These are phyloP conservation scores for Porites lobata DNA, from an alignment of 92 coral and sea anemone species.

Conservation along the genomic window DNA sequence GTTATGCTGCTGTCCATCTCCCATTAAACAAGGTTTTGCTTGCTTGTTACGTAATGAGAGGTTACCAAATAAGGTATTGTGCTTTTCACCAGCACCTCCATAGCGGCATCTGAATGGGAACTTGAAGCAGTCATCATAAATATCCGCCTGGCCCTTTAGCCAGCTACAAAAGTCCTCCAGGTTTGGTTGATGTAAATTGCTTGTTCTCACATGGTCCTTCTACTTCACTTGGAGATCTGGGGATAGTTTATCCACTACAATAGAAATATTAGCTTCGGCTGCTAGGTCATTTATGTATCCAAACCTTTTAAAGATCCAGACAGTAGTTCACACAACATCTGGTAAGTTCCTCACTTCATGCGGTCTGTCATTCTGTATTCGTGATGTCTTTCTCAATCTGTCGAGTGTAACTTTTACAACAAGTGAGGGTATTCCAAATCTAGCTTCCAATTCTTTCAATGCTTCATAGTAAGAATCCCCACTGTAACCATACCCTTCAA, in stretches of 20 bases:
- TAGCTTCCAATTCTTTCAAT: constrained; percentile 48
- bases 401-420: constrained; percentile 46
- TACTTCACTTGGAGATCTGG: constrained; percentile 41
- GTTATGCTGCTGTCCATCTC: constrained; percentile 48
- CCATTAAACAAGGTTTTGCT: constrained; percentile 31
- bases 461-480: constrained; percentile 64
- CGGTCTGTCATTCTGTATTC: constrained; percentile 40
- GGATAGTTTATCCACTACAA: constrained; percentile 48
- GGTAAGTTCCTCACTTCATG: constrained; percentile 42
- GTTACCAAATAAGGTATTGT: constrained; percentile 14
- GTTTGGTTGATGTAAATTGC: constrained; percentile 1
- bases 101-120: not conserved
- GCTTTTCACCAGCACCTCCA: constrained; percentile 2
- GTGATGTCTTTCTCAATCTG: constrained; percentile 22
- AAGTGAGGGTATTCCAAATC: constrained; percentile 64
- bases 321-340: constrained; percentile 52
- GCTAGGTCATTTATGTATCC: constrained; percentile 42
- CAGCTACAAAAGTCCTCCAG: constrained; percentile 37
- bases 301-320: constrained; percentile 40
- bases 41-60: not conserved
- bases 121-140: constrained; percentile 54
- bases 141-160: constrained; percentile 50
- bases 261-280: constrained; percentile 48
- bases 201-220: constrained; percentile 25
- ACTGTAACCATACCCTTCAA: constrained; percentile 65